A percentile compares a stretch with the other conserved stretches of the same genome.
phyloP scores from a whole-genome alignment of 92 coral and sea anemone species.

The Montipora capitata region DNA sequence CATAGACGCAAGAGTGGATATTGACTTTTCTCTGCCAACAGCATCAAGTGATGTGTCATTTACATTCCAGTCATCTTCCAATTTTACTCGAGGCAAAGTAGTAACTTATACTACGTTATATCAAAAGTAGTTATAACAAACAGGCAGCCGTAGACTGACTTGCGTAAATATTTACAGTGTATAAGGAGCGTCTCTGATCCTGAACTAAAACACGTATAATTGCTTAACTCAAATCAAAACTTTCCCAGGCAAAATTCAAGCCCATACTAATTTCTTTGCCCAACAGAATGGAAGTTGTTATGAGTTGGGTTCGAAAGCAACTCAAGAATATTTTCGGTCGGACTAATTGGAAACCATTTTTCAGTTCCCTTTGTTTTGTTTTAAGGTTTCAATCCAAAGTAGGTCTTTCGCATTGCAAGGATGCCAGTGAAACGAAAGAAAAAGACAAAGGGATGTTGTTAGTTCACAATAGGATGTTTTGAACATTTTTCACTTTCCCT shows the following conservation, averaged over 20 bases:
- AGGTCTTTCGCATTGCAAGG: too few relatives aligned
- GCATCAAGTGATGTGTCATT: not conserved
- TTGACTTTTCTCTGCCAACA: too few relatives aligned
- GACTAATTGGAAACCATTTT: not conserved
- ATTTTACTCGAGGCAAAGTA: constrained; percentile 18
- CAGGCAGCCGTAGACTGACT: constrained; percentile 6
- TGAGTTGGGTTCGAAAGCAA: not conserved
- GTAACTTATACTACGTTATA: too few relatives aligned
- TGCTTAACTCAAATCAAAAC: constrained; percentile 9
- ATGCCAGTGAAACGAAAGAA: too few relatives aligned
- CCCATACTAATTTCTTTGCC: not conserved
- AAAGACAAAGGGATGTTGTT: too few relatives aligned
- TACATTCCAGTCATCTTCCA: not conserved
- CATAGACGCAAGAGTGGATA: too few relatives aligned
- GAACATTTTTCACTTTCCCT: too few relatives aligned
- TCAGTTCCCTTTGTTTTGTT: too few relatives aligned
- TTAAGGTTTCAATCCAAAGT: too few relatives aligned
- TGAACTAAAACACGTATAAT: constrained; percentile 26
- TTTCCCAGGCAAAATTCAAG: constrained; percentile 25
- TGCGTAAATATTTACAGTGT: constrained; percentile 5
- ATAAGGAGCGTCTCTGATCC: constrained; percentile 24
- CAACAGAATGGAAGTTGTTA: not conserved
- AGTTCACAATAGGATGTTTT: too few relatives aligned
- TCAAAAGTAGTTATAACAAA: not conserved
- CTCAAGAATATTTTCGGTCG: not conserved